Evolutionary conservation across 2,113 vertebrate genomes (phyloP), one percentile per base, ranked within the genome.

Genomic region (Oncorhynchus kisutch): DNA sequence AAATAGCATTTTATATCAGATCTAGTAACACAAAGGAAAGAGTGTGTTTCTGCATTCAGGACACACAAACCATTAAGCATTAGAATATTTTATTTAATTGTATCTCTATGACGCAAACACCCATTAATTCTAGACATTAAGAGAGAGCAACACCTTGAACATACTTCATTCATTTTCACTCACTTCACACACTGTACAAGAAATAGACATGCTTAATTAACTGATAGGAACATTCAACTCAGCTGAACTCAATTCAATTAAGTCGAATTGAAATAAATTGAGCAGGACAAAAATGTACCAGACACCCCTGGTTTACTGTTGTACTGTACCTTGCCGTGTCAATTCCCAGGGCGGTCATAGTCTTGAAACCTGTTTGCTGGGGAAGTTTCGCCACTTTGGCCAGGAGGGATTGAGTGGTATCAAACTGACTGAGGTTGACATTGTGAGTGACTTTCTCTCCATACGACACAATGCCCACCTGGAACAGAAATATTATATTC

Each of bases 401-500:
- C 69, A 95, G 88, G 49, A 98, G 92, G 3, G 91, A 91, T 3
- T 85, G 49, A 0, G 91, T 98, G 20, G 93, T 96, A 0, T 89
- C 89, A 75, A 97, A 97, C 45, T 96, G 93, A 78, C 94, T 99
- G 85, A 99, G 92, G 81, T 95, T 97, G 90, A 99, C 96, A 2
- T 94, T 93, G 82, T 99, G 97, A 22, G 93, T 95, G 29, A 98
- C 96, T 0, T 90, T 91, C 85, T 95, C 88, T 27, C 97, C 97
- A 0, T 99, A 99, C 2, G 98, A 97, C 85, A 99, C 96, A 49
- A 99, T 95, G 76, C 96, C 97, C 85, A 99, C 97, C 98, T 99
- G 88, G 7, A 78, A 51, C 49, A 67, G 57, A 25, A 73, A 16
- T 65, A 22, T 51, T 45, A 18, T 34, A 34, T 1, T 34, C 39